Percentiles rank a stretch among this genome's conserved stretches.
These are phyloP conservation scores for Endomychus coccineus DNA, from an alignment of 2,888 invertebrate species.

Conservation along the genomic window DNA sequence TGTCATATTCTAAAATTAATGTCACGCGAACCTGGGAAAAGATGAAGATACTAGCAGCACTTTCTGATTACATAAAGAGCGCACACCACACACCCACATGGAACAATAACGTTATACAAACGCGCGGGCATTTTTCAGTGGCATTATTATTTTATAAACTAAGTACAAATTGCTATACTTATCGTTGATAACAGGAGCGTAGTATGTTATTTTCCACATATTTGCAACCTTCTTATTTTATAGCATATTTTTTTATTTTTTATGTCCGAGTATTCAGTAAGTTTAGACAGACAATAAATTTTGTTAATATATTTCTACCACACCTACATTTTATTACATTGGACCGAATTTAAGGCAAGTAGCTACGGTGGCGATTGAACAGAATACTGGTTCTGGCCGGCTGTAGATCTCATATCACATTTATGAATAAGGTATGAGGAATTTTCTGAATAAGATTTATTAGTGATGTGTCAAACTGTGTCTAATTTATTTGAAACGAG, in stretches of 20 bases:
- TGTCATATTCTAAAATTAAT: too few relatives aligned
- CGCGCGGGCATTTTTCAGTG: conserved; percentile 37
- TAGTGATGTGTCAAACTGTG: conserved; percentile 31
- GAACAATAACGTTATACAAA: too few relatives aligned
- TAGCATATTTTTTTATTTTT: conserved; percentile 20
- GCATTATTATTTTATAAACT: conserved; percentile 37
- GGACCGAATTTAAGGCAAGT: conserved; percentile 18
- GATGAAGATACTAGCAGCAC: too few relatives aligned
- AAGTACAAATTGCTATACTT: conserved; percentile 40
- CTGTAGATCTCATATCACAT: conserved; percentile 33
- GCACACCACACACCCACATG: too few relatives aligned
- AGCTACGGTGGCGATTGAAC: conserved; percentile 1
- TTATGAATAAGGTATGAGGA: conserved; percentile 34
- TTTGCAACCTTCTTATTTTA: conserved; percentile 33
- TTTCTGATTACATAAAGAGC: too few relatives aligned
- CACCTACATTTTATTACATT: conserved; percentile 36
- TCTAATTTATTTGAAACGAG: conserved; percentile 33
- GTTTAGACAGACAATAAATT: conserved; percentile 36
- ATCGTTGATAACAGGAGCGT: conserved; percentile 34
- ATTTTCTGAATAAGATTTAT: conserved; percentile 34
- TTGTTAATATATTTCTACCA: conserved; percentile 35
- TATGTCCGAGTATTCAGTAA: conserved; percentile 27
- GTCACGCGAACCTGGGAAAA: too few relatives aligned
- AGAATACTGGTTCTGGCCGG: conserved; percentile 19
- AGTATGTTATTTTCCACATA: conserved; percentile 37